Base-by-base conservation (phyloP, 2,888 invertebrate species). In the Athrips mouffetella region DNA sequence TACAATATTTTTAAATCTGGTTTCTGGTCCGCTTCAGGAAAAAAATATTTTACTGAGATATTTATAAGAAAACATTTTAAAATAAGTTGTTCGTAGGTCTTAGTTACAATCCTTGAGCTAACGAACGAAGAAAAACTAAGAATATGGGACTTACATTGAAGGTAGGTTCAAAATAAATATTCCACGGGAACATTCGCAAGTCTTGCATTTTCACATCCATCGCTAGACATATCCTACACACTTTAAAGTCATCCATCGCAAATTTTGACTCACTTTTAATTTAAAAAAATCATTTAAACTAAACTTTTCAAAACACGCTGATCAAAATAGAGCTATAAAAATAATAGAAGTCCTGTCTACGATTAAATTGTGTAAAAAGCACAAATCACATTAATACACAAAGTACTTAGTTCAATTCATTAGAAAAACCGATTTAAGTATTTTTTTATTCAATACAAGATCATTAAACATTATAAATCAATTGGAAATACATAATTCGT, bases 141-240 rank as follows among this genome's bases (percentile, higher is more conserved):
- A n/a, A n/a, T n/a, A 29, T 2, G 5, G 45, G 50, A 76, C 84
- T 80, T 64, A 82, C 84, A 59, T 74, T 74, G 57, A 72, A 64
- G 45, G 80, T 61, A 29, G 68, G 54, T 52, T 76, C 68, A 58
- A 75, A 82, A 61, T 79, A 79, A 10, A 62, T 65, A 56, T 72
- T 68, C 50, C 82, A 55, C 1, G 82, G 80, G 45, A 70, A 69
- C 5, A 57, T 57, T 20, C 65, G 63, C 23, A 86, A 52, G 54
- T 80, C 61, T 39, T 67, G 62, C 77, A 87, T 73, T 49, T 70
- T 79, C 4, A 77, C 80, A 52, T 77, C 70, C 53, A 62, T 73
- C 25, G 67, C 57, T 3, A 88, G 71, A 54, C 87, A 88, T 53
- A 86, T 70, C 47, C 83, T 71, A 53, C 87, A 88, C n/a, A 79